Evolutionary conservation across 2,113 vertebrate genomes (phyloP), one percentile per base, ranked within the genome.

Genomic region (Alouatta palliata): DNA sequence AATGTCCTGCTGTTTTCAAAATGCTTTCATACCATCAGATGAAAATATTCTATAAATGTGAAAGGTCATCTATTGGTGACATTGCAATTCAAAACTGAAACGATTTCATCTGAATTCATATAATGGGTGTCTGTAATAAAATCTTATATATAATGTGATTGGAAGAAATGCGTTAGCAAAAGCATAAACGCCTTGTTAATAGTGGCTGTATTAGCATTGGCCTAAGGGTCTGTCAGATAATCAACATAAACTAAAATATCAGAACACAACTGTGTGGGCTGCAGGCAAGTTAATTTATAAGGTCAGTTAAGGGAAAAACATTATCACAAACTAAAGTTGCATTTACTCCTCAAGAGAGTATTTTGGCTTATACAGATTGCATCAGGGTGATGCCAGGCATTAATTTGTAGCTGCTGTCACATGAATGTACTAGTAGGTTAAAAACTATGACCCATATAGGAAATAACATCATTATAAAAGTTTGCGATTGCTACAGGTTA

Each of bases 171-270:
- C 49, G 96, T 95, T 92, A 95, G 35, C 80, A 21, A 76, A 64
- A 96, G 87, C 64, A 87, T 76, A 96, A 97, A 94, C 90, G 96
- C 84, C 95, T 95, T 96, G 80, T 91, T 97, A 97, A 96, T 97
- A 92, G 73, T 93, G 21, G 30, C 68, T 83, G 17, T 86, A 73
- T 35, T 27, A 89, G 56, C 17, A 21, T 32, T 90, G 77, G 95
- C 96, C 92, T 92, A 88, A 96, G 87, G 96, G 70, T 13, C 52
- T 93, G 52, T 90, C 87, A 92, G 58, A 90, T 81, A 89, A 97
- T 97, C 87, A 95, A 54, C 84, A 58, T 90, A 94, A 96, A 96
- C 35, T 56, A 92, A 95, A 97, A 97, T 93, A 96, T 91, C 70
- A 87, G 70, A 83, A 92, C 96, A 96, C 81, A 79, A 96, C 88